Evolutionary conservation across 1,140 invertebrate genomes (phyloP), one percentile per base, ranked within the genome.

Genomic region (Drosophila mayri): DNA sequence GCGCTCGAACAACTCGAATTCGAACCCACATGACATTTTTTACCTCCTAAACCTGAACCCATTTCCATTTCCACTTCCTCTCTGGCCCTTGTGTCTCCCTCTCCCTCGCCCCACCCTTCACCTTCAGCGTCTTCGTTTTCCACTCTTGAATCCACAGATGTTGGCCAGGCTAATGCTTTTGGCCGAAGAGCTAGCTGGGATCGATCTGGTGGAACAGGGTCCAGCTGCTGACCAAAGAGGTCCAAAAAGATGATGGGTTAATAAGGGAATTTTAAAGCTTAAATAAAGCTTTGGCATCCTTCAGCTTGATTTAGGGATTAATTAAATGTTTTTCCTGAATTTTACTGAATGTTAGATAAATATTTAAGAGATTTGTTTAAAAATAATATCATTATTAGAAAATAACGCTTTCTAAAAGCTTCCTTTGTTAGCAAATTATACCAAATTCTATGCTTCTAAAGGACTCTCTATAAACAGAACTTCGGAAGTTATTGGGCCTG

Each of bases 1-100:
- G 78, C 57, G 61, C 66, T 65, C 25, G 4, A 25, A 4, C 25
- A 57, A 62, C 7, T 65, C 57, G 38, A 65, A 62, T 52, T 67
- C 76, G 83, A 82, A 76, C 83, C 83, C 83, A 86, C 83, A 86
- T 87, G 83, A 87, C 83, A 86, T 79, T 88, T 81, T 70, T 63
- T 40, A 57, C 20, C 55, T 67, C 44, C 40, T 38, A 47, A 58
- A 30, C 67, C 67, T 46, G 67, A 68, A 57, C 67, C 46, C 52
- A 55, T 49, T 40, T 57, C 38, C 49, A 54, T 20, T 50, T 46
- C 25, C 12, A 14, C 30, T 61, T 41, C 46, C 43, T 40, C 55
- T 37, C 8, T 18, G 14, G 6, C 44, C 22, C 35, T 25, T 4
- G 20, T 6, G 25, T 11, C 25, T 22, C 25, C 28, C 43, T 37